A percentile compares a stretch with the other conserved stretches of the same genome.
These are phyloP conservation scores for Liparis tanakae DNA, from an alignment of 2,797 vertebrate species.

Conservation along the genomic window DNA sequence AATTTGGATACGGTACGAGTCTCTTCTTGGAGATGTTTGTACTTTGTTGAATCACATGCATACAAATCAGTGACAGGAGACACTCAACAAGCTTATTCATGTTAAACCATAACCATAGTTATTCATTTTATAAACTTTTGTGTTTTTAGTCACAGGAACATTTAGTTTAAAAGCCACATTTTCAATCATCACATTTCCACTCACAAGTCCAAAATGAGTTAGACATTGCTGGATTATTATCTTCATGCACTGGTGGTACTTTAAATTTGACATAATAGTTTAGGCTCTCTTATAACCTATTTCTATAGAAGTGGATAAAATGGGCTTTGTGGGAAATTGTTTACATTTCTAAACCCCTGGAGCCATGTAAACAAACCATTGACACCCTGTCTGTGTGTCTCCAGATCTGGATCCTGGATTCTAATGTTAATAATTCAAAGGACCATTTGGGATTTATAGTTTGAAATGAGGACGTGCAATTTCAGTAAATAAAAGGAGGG, in stretches of 20 bases:
- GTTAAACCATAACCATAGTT: background rate
- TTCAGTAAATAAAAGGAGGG: background rate
- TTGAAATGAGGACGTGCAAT: background rate
- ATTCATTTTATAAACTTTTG: background rate
- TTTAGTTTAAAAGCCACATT: background rate
- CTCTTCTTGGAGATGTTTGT: background rate
- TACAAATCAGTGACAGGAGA: background rate
- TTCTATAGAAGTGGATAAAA: background rate
- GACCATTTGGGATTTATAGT: background rate
- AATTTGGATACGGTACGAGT: background rate
- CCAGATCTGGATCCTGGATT: background rate
- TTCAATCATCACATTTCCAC: background rate
- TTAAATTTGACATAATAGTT: background rate
- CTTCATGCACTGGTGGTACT: background rate
- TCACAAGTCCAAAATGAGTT: background rate
- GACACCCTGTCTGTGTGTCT: background rate
- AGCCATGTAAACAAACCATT: slow-evolving; percentile 4
- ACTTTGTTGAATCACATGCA: background rate
- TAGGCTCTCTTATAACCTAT: background rate
- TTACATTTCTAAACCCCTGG: slow-evolving; percentile 1
- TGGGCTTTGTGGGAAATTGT: background rate
- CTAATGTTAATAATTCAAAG: background rate
- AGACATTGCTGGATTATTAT: background rate
- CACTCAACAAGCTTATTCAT: background rate
- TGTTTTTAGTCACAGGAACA: background rate